These are phyloP conservation scores for Pipistrellus nathusii DNA, from an alignment of 2,797 vertebrate genomes.

Conservation along the genomic window DNA sequence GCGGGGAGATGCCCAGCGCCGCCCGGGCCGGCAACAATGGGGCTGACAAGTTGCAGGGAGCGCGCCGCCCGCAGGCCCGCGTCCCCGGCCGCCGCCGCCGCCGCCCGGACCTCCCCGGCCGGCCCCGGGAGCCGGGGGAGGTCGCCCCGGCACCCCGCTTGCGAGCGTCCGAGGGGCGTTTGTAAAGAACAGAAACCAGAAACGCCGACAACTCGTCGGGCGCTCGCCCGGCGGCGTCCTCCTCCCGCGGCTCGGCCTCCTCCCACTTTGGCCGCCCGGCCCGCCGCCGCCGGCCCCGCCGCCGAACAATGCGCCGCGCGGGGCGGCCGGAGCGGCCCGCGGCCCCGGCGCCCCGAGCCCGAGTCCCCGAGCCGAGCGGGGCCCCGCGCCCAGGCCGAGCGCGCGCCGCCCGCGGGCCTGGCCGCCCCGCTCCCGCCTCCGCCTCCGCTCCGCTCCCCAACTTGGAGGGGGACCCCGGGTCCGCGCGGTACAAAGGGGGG, in stretches of 20 bases:
- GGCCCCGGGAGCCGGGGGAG: conserved; percentile 15
- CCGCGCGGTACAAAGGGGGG: conserved; percentile 66
- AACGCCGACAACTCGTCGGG: conserved; percentile 46
- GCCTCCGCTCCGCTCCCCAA: conserved; percentile 68
- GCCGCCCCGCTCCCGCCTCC: conserved; percentile 45
- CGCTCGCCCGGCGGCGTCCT: conserved; percentile 61
- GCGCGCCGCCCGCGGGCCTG: conserved; percentile 70
- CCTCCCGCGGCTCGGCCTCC: conserved; percentile 65
- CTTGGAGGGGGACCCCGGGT: conserved; percentile 53
- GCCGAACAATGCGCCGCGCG: conserved; percentile 76
- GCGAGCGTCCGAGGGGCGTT: background rate
- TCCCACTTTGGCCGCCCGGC: conserved; percentile 67
- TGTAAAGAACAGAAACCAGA: conserved; percentile 41
- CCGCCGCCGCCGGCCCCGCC: background rate
- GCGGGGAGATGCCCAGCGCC: conserved; percentile 74
- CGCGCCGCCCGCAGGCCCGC: conserved; percentile 75
- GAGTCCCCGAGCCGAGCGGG: background rate
- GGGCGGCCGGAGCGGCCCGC: conserved; percentile 29
- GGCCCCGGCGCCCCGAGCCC: conserved; percentile 44
- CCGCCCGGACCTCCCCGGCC: conserved; percentile 59
- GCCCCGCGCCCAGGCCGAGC: conserved; percentile 62
- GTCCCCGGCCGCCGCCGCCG: conserved; percentile 44
- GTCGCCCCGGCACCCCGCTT: background rate
- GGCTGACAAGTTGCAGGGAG: conserved; percentile 81
- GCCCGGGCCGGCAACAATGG: conserved; percentile 87